A percentile compares a stretch with the other conserved stretches of the same genome.
Conservation (phyloP, 2,797 vertebrate genomes). For the Aulostomus chinensis region DNA sequence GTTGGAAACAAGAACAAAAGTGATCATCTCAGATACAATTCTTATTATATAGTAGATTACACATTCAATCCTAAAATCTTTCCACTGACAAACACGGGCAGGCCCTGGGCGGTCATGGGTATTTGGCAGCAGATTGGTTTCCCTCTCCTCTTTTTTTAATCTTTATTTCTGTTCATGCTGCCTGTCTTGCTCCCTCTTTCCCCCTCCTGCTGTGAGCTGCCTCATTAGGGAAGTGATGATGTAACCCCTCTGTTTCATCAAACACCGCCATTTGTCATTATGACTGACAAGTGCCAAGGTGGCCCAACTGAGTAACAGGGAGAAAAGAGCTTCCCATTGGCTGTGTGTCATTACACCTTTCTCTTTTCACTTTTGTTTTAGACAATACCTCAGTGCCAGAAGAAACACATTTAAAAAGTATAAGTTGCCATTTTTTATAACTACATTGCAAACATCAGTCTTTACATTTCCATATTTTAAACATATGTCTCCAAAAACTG, state of each 20-base stretch:
- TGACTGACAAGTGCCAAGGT: constrained; percentile 69
- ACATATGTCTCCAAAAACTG: constrained; percentile 15
- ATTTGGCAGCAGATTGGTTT: constrained; percentile 54
- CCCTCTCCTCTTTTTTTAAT: constrained; percentile 35
- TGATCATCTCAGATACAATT: too few relatives aligned
- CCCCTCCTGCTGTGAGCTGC: constrained; percentile 69
- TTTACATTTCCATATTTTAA: constrained; percentile 26
- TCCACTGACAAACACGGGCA: constrained; percentile 34
- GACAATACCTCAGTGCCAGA: not conserved
- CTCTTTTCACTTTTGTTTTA: not conserved
- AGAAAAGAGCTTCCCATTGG: constrained; percentile 20
- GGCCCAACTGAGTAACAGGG: constrained; percentile 45
- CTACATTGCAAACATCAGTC: constrained; percentile 14
- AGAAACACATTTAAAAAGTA: not conserved
- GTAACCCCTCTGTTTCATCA: constrained; percentile 72
- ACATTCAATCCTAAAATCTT: constrained; percentile 22
- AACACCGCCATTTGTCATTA: constrained; percentile 70
- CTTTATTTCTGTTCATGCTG: constrained; percentile 44
- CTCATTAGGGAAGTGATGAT: constrained; percentile 75
- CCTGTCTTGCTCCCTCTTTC: constrained; percentile 38
- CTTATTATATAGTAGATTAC: too few relatives aligned
- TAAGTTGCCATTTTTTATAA: not conserved
- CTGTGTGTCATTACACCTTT: constrained; percentile 8
- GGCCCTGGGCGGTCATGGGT: constrained; percentile 39
- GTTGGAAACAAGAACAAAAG: constrained; percentile 28